These are phyloP conservation scores for Oncorhynchus gorbuscha DNA, from an alignment of 2,113 vertebrate species.

Conservation along the genomic window DNA sequence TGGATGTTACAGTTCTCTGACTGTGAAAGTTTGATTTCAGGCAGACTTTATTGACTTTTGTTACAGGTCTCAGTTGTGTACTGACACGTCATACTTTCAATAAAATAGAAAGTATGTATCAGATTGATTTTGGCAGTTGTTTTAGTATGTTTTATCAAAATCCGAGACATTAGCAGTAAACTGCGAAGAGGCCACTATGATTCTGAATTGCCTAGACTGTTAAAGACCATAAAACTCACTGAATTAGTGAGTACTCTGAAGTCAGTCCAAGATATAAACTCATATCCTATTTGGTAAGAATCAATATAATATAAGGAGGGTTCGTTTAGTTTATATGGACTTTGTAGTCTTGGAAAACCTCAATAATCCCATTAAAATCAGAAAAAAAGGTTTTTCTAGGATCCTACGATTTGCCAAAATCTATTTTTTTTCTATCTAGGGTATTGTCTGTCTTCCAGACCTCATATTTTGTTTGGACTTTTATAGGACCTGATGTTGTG, in stretches of 20 bases:
- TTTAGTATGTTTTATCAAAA: background rate
- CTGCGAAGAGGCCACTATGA: background rate
- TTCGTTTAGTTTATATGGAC: conserved; percentile 5
- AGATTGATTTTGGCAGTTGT: background rate
- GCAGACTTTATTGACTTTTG: background rate
- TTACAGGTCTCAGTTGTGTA: background rate
- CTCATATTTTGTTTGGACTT: background rate
- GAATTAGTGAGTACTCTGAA: conserved; percentile 22
- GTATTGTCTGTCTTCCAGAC: conserved; percentile 3
- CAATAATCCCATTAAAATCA: conserved; percentile 11
- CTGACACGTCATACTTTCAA: background rate
- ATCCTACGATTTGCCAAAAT: background rate
- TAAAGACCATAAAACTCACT: conserved; percentile 3
- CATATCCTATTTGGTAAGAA: conserved; percentile 19
- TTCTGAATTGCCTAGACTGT: conserved; percentile 19
- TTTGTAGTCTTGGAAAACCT: background rate
- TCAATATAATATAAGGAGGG: conserved; percentile 4
- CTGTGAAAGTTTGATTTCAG: too few species aligned
- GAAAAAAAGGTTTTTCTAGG: background rate
- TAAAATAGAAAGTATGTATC: background rate
- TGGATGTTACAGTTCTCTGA: too few species aligned
- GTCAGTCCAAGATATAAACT: conserved; percentile 18
- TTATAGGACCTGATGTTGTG: background rate
- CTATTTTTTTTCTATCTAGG: conserved; percentile 5
- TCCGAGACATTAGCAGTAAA: conserved; percentile 9